Evolutionary conservation across 2,113 vertebrate species (phyloP), one percentile per base, ranked within the genome.

Genomic region (Sisor rabdophorus): DNA sequence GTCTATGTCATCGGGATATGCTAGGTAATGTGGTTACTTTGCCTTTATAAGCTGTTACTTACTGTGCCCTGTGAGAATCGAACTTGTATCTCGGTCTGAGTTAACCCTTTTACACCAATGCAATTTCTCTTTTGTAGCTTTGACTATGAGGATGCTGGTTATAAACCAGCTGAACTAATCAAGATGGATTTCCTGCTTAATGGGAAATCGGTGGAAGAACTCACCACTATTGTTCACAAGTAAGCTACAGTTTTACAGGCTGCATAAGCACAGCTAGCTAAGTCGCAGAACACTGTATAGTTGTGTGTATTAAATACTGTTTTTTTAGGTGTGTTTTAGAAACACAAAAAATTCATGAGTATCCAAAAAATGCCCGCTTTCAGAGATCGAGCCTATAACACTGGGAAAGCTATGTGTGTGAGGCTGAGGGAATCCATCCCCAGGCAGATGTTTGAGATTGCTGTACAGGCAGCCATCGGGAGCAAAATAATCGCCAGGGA

Each of bases 111-210:
- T 26, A 26, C 60, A 71, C 56, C 26, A 52, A 13, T 20, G 19
- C 12, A 32, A 75, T 75, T 69, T 61, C 47, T 70, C 40, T 22
- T 82, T 67, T 22, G 12, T 75, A 98, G 97, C 86, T 99, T 98
- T 89, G 97, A 99, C 90, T 99, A 99, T 63, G 97, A 98, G 89
- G 96, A 94, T 76, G 93, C 95, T 54, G 96, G 95, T 50, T 98
- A 97, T 85, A 93, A 96, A 86, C 5, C 90, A 13, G 95, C 96
- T 78, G 93, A 97, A 48, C 87, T 99, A 81, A 89, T 96, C 68
- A 98, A 95, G 91, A 94, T 99, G 93, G 95, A 98, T 79, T 91
- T 98, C 86, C 90, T 98, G 26, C 81, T 98, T 74, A 98, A 98
- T 78, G 95, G 97, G 71, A 93, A 85, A 54, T 80, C 87, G 7